Evolutionary conservation across 2,113 vertebrate genomes (phyloP), one percentile per base, ranked within the genome.

Genomic region (Scartelaos histophorus): DNA sequence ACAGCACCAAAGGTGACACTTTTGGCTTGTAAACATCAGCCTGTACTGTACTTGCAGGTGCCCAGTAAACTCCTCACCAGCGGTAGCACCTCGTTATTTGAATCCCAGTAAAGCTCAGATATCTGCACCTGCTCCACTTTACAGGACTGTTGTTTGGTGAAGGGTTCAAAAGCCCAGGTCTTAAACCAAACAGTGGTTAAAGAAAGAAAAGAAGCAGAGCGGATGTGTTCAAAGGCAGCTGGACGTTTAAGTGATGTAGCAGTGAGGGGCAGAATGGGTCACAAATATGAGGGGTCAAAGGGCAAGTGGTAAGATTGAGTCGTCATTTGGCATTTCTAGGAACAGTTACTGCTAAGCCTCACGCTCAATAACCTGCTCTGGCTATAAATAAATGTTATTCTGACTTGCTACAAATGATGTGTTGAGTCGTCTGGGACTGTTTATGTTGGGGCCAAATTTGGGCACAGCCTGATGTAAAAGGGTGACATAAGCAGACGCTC

Each of bases 81-180:
- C 19, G 3, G 38, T 46, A 66, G 21, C 64, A 66, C 43, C 64
- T 66, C n/a, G 21, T 66, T 43, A 46, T 17, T 10, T 47, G 61
- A 13, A 66, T 13, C 38, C 64, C 13, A 22, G n/a, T 46, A 46
- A 22, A 46, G 64, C 38, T 22, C 21, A 12, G 45, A 24, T 22
- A 47, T 22, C 38, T 45, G 62, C 64, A 66, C 64, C 64, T 66
- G 64, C 64, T 46, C 13, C 21, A 66, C 12, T 66, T 66, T 66
- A 66, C 13, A 0, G 15, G 43, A 22, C 64, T 45, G 19, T n/a
- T 13, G 64, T 66, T 66, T 46, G n/a, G 64, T 66, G 64, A 66
- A 43, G 38, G n/a, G 5, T 16, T 66, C n/a, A 66, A 47, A 66
- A 47, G 43, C 58, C 15, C 25, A 7, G 13, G 34, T 66, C 10